These are phyloP conservation scores for Pseudocheirus occidentalis DNA, from an alignment of 2,797 vertebrate genomes.

Conservation along the genomic window DNA sequence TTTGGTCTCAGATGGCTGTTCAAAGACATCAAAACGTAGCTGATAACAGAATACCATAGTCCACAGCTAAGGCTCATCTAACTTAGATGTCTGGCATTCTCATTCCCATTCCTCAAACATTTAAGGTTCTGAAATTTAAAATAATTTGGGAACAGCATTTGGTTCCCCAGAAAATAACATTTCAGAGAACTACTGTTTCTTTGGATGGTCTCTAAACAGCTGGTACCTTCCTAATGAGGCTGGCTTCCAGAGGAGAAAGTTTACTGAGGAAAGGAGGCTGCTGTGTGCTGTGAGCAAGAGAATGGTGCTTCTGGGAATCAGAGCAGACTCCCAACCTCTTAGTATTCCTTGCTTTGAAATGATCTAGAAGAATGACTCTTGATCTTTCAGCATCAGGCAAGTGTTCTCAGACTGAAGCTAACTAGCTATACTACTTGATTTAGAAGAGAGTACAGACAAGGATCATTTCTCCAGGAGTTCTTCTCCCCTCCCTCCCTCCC, in stretches of 20 bases:
- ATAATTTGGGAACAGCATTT: conserved; percentile 35
- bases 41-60: neutral
- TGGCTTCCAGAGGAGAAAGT: neutral
- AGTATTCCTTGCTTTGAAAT: conserved; percentile 15
- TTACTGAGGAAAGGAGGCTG: neutral
- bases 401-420: neutral
- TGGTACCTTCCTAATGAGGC: conserved; percentile 6
- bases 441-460: conserved; percentile 7
- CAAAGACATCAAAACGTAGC: conserved; percentile 21
- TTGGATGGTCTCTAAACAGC: conserved; percentile 56
- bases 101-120: conserved; percentile 24
- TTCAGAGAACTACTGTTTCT: conserved; percentile 59
- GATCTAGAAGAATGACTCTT: conserved; percentile 26
- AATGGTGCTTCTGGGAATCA: neutral
- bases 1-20: conserved; percentile 32
- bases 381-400: conserved; percentile 18
- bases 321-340: neutral
- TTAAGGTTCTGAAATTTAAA: conserved; percentile 69
- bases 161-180: conserved; percentile 4
- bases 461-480: neutral
- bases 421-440: neutral
- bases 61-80: neutral
- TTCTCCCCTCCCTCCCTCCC: neutral
- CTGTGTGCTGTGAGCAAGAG: neutral
- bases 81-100: neutral